Conservation (phyloP, 30 jellyfish, hydroid and myxozoan species). For the Chrysaora quinquecirrha region DNA sequence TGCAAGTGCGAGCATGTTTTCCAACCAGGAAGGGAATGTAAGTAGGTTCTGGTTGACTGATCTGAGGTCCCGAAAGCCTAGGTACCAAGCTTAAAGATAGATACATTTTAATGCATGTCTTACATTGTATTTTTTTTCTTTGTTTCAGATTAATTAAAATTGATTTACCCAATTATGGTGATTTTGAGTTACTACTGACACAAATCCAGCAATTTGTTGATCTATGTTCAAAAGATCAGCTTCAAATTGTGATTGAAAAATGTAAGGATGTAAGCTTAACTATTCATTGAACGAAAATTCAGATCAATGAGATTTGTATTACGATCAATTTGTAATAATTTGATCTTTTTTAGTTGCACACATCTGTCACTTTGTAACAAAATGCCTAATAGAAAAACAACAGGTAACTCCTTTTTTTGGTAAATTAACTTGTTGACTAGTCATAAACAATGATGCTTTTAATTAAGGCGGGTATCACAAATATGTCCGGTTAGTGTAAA, state of each 20-base stretch:
- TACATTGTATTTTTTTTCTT: no score
- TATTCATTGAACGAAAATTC: no score
- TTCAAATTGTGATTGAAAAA: slow-evolving; percentile 79
- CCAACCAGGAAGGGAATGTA: no score
- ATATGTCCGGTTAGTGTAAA: no score
- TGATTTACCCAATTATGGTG: slow-evolving; percentile 88
- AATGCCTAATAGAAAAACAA: slow-evolving; percentile 73
- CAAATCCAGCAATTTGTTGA: slow-evolving; percentile 79
- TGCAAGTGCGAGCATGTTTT: no score
- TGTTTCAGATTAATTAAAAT: slow-evolving; percentile 72
- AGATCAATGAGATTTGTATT: background rate
- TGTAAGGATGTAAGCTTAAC: slow-evolving; percentile 48
- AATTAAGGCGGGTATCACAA: no score
- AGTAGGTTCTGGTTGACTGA: no score
- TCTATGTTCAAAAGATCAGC: slow-evolving; percentile 70
- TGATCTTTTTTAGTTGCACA: slow-evolving; percentile 74
- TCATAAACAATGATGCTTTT: no score
- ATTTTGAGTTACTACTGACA: slow-evolving; percentile 81
- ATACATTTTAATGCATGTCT: no score
- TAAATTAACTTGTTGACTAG: background rate
- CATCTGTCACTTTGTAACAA: slow-evolving; percentile 80
- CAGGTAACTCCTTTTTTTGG: slow-evolving; percentile 54
- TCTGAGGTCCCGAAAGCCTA: no score
- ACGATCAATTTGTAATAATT: background rate
- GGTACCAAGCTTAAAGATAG: no score